Evolutionary conservation across 2,888 invertebrate genomes (phyloP).

Genomic region (Mythimna loreyi): DNA sequence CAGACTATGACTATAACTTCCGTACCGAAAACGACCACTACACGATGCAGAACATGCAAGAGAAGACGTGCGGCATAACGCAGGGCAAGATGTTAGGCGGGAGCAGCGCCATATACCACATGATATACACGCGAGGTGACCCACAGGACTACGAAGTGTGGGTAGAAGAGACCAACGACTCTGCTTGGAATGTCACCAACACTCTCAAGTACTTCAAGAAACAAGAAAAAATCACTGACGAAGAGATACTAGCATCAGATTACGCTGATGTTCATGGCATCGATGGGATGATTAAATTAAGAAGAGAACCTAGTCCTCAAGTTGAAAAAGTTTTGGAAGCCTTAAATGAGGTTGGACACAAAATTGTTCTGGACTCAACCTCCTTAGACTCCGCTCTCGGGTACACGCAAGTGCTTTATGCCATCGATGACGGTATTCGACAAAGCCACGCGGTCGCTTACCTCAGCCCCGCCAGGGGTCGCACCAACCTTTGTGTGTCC

Average conservation of each 20-base stretch:
- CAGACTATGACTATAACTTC: conserved; percentile 67
- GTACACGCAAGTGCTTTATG: conserved; percentile 11
- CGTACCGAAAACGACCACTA: conserved; percentile 63
- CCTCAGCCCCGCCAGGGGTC: neutral
- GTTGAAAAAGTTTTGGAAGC: conserved; percentile 11
- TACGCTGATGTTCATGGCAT: conserved; percentile 30
- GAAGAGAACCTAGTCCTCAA: conserved; percentile 8
- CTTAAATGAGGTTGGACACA: conserved; percentile 30
- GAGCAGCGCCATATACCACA: conserved; percentile 64
- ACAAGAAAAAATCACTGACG: conserved; percentile 66
- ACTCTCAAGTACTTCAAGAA: conserved; percentile 69
- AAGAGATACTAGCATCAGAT: conserved; percentile 41
- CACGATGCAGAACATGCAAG: conserved; percentile 56
- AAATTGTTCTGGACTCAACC: conserved; percentile 14
- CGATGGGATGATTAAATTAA: conserved; percentile 30
- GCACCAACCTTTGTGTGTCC: conserved; percentile 27
- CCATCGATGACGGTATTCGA: conserved; percentile 19
- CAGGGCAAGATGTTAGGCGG: conserved; percentile 75
- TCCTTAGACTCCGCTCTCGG: conserved; percentile 13
- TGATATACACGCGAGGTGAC: conserved; percentile 65
- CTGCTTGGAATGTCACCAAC: conserved; percentile 65
- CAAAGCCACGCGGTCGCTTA: conserved; percentile 23
- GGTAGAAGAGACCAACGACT: conserved; percentile 62
- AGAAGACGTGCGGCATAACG: conserved; percentile 51
- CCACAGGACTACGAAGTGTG: conserved; percentile 66